Conservation (phyloP, 2,113 vertebrate genomes). For the Coracopsis vasa region DNA sequence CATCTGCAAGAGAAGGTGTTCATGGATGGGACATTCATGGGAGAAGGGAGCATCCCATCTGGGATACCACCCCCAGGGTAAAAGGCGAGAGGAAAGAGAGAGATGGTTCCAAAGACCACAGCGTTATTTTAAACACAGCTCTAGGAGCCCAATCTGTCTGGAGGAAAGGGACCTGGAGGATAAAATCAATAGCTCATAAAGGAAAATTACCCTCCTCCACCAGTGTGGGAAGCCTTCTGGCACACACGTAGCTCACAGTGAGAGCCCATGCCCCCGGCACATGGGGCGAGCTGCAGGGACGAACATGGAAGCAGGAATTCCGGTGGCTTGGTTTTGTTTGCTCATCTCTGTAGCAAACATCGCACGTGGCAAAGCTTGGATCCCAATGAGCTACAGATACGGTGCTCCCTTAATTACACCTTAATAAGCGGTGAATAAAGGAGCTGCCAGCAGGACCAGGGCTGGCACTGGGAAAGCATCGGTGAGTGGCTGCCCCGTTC, state of each 20-base stretch:
- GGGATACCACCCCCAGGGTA: neutral
- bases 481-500: rapidly evolving
- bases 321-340: neutral
- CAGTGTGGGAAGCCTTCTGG: neutral
- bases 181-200: constrained; percentile 1
- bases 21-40: neutral
- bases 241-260: neutral
- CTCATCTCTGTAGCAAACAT: neutral
- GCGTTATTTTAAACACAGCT: neutral
- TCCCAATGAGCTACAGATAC: neutral
- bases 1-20: neutral
- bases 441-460: neutral
- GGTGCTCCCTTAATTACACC: neutral
- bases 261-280: neutral
- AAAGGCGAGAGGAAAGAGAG: neutral
- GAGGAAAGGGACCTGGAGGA: neutral
- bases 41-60: neutral
- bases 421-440: neutral
- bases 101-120: neutral
- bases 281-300: neutral
- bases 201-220: neutral
- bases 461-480: rapidly evolving
- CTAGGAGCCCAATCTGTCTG: neutral
- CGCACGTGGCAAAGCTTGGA: rapidly evolving
- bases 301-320: neutral